Evolutionary conservation across 2,113 vertebrate genomes (phyloP).

Genomic region (Phocoena phocoena): DNA sequence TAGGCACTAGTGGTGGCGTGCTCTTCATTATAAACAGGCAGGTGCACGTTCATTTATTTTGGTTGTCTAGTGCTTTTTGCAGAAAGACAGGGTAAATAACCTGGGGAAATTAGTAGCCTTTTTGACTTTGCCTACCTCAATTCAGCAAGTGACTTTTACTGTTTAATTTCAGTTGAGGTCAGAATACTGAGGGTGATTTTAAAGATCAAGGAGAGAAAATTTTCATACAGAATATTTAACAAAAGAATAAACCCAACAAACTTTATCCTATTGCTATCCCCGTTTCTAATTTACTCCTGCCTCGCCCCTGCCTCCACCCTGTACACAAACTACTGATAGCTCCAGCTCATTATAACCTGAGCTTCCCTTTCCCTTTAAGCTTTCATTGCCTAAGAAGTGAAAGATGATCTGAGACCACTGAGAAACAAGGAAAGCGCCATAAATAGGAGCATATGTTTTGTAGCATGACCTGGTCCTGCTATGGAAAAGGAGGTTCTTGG

Average conservation of each 20-base stretch:
- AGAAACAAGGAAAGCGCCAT: neutral
- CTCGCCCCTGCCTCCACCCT: accelerated
- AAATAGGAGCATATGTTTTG: neutral
- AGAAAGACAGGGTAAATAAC: neutral
- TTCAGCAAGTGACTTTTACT: neutral
- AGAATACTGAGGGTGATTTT: neutral
- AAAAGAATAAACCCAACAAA: neutral
- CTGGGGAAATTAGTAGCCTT: neutral
- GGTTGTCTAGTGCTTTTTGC: neutral
- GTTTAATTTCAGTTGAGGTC: neutral
- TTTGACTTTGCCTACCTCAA: slow-evolving; percentile 1
- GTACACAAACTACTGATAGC: neutral
- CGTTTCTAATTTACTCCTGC: neutral
- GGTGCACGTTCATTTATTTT: neutral
- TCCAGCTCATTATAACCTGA: neutral
- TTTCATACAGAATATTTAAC: neutral
- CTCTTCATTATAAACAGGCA: slow-evolving; percentile 30
- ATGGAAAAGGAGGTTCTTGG: neutral
- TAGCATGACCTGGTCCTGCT: neutral
- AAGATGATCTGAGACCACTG: neutral
- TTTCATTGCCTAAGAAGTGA: neutral
- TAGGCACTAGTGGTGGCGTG: neutral
- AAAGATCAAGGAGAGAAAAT: neutral
- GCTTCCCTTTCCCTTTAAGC: neutral
- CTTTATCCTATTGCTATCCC: neutral